These are phyloP conservation scores for Eclectus roratus DNA, from an alignment of 2,113 vertebrate species.

Conservation along the genomic window DNA sequence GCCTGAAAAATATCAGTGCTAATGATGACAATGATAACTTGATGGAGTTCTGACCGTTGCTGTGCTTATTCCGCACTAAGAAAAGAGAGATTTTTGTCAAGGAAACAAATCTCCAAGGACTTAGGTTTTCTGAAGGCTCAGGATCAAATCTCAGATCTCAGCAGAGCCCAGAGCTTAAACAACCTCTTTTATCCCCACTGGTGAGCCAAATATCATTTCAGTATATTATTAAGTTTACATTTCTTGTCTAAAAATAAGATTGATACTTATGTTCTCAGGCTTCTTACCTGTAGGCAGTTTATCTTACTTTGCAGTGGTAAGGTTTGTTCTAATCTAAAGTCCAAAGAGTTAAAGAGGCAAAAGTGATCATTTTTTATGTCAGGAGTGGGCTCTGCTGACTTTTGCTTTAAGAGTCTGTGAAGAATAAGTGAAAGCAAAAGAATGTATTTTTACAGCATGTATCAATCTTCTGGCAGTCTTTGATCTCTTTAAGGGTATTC, in stretches of 20 bases:
- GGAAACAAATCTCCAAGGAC: background rate
- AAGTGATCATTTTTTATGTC: background rate
- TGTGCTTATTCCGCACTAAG: background rate
- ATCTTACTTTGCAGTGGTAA: background rate
- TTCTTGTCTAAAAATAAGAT: slow-evolving; percentile 12
- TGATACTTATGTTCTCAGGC: background rate
- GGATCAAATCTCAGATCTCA: background rate
- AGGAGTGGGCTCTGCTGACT: slow-evolving; percentile 37
- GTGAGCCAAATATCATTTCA: background rate
- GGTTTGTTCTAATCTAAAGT: slow-evolving; percentile 41
- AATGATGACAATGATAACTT: background rate
- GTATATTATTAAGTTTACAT: background rate
- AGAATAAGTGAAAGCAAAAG: slow-evolving; percentile 52
- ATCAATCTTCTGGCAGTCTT: slow-evolving; percentile 68
- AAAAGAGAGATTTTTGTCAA: background rate
- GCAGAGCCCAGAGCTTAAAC: background rate
- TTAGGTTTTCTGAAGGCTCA: background rate
- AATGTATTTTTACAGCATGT: slow-evolving; percentile 58
- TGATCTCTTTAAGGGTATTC: slow-evolving; percentile 71
- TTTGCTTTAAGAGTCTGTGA: slow-evolving; percentile 55
- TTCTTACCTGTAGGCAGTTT: background rate
- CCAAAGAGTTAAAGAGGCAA: slow-evolving; percentile 27
- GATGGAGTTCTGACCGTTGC: background rate
- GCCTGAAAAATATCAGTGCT: background rate
- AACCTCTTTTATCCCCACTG: background rate